Percentiles rank a stretch among this genome's conserved stretches.
Conservation (phyloP, 2,888 invertebrate species). For the Cephus sareptanus region DNA sequence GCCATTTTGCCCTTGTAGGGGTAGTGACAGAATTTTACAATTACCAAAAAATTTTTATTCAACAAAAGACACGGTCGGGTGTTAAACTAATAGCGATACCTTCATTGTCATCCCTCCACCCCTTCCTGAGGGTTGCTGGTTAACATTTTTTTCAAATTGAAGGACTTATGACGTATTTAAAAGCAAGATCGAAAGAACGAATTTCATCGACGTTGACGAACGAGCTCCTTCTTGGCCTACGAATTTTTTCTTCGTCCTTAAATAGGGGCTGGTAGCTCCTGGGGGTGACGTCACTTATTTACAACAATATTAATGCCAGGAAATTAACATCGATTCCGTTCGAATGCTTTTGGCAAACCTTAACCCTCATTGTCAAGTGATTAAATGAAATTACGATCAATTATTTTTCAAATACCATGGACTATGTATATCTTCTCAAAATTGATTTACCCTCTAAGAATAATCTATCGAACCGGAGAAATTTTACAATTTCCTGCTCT, state of each 20-base stretch:
- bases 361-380: background rate
- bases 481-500: slow-evolving; percentile 11
- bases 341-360: background rate
- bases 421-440: background rate
- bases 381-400: background rate
- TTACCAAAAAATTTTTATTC: too few species aligned
- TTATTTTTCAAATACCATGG: background rate
- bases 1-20: too few species aligned
- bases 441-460: background rate
- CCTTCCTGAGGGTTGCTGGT: background rate
- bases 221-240: background rate
- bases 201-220: slow-evolving; percentile 12
- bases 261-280: background rate
- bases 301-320: slow-evolving; percentile 6
- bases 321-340: slow-evolving; percentile 13
- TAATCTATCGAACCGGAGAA: slow-evolving; percentile 1
- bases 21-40: too few species aligned
- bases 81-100: too few species aligned
- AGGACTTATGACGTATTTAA: background rate
- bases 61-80: too few species aligned
- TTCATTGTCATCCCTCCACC: too few species aligned
- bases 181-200: background rate
- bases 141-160: background rate
- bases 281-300: background rate
- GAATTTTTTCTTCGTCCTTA: background rate